Percentiles rank a stretch among this genome's conserved stretches.
These are phyloP conservation scores for Notarius lentiginosus DNA, from an alignment of 2,113 vertebrate species.

Conservation along the genomic window DNA sequence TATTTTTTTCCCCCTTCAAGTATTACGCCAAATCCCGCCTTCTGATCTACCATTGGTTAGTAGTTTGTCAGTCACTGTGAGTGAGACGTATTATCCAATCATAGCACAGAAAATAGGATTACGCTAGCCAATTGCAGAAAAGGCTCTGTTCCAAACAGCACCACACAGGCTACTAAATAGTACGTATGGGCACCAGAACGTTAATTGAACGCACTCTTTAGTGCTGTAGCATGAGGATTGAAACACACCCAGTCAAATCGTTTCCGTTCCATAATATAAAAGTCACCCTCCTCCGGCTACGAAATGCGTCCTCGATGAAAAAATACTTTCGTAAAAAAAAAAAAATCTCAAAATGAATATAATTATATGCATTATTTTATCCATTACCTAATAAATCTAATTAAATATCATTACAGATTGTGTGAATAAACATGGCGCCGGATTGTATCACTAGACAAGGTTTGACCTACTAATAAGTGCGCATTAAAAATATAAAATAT, in stretches of 20 bases:
- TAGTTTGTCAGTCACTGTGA: neutral
- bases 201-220: neutral
- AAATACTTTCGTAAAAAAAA: neutral
- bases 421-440: neutral
- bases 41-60: neutral
- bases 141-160: neutral
- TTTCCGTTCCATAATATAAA: slow-evolving; percentile 6
- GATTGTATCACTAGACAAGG: neutral
- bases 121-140: neutral
- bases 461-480: neutral
- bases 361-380: neutral
- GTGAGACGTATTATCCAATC: neutral
- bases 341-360: neutral
- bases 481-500: neutral
- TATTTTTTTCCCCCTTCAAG: too few relatives aligned
- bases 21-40: neutral
- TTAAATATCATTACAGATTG: neutral
- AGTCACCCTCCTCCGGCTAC: neutral
- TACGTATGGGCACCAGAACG: neutral
- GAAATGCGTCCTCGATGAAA: too few relatives aligned
- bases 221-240: neutral
- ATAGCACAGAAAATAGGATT: too few relatives aligned
- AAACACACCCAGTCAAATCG: neutral
- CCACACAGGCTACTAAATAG: neutral
- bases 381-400: neutral